Evolutionary conservation across 2,888 invertebrate species (phyloP).

Genomic region (Anoplius nigerrimus): DNA sequence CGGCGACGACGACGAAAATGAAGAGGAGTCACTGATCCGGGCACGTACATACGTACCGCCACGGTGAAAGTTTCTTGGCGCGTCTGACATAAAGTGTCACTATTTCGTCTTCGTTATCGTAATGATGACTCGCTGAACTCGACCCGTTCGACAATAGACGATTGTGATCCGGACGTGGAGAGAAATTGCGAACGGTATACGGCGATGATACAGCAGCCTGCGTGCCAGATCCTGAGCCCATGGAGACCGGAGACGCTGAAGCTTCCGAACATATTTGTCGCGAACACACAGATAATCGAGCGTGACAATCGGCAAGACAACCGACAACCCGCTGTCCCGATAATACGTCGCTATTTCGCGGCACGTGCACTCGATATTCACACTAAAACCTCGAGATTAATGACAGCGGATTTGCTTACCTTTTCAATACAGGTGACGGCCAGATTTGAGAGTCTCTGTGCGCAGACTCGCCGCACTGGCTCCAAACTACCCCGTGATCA

Average conservation of each 20-base stretch:
- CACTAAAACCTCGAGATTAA: constrained; percentile 44
- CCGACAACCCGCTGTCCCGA: constrained; percentile 21
- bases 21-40: constrained; percentile 22
- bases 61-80: constrained; percentile 16
- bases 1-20: constrained; percentile 35
- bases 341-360: constrained; percentile 34
- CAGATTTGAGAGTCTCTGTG: constrained; percentile 75
- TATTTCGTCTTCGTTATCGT: constrained; percentile 8
- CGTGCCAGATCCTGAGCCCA: constrained; percentile 34
- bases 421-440: constrained; percentile 78
- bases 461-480: constrained; percentile 72
- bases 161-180: constrained; percentile 8
- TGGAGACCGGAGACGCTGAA: constrained; percentile 57
- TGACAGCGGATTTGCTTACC: constrained; percentile 73
- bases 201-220: constrained; percentile 56
- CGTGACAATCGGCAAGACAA: constrained; percentile 58
- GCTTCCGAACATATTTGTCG: constrained; percentile 57
- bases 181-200: constrained; percentile 36
- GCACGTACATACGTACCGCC: constrained; percentile 19
- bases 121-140: background rate
- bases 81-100: background rate
- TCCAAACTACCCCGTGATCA: constrained; percentile 51
- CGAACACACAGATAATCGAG: constrained; percentile 36
- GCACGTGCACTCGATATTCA: constrained; percentile 42
- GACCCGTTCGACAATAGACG: background rate